Evolutionary conservation across 2,888 invertebrate species (phyloP), one percentile per base, ranked within the genome.

Genomic region (Drosophila rubida): DNA sequence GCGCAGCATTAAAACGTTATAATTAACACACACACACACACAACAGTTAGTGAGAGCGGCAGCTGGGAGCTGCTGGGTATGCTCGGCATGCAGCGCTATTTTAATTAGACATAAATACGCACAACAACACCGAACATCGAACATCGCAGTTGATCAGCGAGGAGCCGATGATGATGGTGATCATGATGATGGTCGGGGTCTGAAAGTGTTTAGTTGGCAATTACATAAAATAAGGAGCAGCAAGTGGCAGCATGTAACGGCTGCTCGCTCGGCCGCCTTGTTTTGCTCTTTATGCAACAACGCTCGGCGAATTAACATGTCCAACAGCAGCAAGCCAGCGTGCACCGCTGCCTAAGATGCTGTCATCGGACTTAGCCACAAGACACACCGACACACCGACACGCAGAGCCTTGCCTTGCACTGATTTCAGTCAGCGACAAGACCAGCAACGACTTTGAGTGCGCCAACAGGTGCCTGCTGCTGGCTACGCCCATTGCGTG

Each of bases 41-140:
- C 13, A 30, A 42, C 22, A 32, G 48, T 8, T 13, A 22, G 32
- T 32, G 30, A 30, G 66, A 53, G 11, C 44, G 30, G 37, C 63
- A 75, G 82, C 61, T 62, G 30, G 37, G 61, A 75, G 82, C 61
- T 62, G 59, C 64, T 79, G 80, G 76, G 83, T 66, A 85, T 66
- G 76, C 53, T 39, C 46, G 75, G 80, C 66, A 82, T 81, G 74
- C 74, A 74, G 69, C 53, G 69, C 72, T 67, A 87, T 86, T 85
- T 85, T 86, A 85, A 85, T 85, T 89, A 89, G 87, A 88, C 84
- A 89, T 89, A 89, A 84, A 87, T 80, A 80, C 86, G 83, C 69
- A 69, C 75, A 69, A 42, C 80, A 65, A 53, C 72, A n/a, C n/a
- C n/a, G n/a, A 57, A 37, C 55, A 51, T 25, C 49, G 42, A 37